A percentile compares a stretch with the other conserved stretches of the same genome.
Conservation (phyloP, 2,113 vertebrate species). For the Prinia subflava region DNA sequence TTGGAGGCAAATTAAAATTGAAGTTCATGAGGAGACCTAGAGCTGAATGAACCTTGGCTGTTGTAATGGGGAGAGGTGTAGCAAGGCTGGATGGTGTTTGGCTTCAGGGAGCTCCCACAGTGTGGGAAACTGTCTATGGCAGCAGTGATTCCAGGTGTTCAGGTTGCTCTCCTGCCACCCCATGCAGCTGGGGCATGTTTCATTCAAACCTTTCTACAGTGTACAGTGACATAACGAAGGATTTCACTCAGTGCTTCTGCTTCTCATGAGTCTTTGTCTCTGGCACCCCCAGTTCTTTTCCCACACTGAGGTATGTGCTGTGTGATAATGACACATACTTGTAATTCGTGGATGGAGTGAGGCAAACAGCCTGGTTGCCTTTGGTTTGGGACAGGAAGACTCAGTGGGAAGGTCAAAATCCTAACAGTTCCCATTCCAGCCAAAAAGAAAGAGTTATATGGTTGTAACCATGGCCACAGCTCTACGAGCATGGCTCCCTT, state of each 20-base stretch:
- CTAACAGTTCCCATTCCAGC: background rate
- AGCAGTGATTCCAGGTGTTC: background rate
- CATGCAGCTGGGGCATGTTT: background rate
- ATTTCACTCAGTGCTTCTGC: background rate
- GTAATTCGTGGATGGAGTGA: background rate
- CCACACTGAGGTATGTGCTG: background rate
- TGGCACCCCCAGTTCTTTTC: background rate
- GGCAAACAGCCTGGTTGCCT: background rate
- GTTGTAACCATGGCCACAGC: background rate
- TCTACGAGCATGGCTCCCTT: background rate
- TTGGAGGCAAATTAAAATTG: background rate
- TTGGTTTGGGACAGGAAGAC: background rate
- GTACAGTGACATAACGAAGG: background rate
- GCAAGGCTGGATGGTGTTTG: background rate
- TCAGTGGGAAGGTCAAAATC: background rate
- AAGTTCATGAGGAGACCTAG: background rate
- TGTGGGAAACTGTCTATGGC: background rate
- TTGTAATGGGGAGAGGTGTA: background rate
- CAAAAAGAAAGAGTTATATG: rapidly evolving
- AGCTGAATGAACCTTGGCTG: background rate
- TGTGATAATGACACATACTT: background rate
- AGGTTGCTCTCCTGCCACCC: background rate
- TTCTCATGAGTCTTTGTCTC: background rate
- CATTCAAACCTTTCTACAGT: background rate
- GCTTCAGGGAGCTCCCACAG: background rate